Evolutionary conservation across 2,113 vertebrate species (phyloP), one percentile per base, ranked within the genome.

Genomic region (Lonchura striata): DNA sequence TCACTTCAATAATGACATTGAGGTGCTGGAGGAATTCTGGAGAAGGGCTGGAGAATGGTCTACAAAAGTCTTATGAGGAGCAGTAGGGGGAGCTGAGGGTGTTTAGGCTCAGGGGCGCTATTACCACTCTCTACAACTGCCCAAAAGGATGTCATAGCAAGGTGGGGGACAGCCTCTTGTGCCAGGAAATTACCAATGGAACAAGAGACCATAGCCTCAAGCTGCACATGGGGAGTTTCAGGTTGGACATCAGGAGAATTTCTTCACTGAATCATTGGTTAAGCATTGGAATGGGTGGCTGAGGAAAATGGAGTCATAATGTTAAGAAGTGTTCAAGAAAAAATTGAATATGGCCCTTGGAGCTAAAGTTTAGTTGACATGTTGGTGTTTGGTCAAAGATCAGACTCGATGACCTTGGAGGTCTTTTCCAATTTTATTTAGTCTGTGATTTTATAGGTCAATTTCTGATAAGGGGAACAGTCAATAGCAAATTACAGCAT

Each of bases 341-440:
- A 11, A 46, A 49, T 9, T 35, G 2, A 50, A 27, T 0, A 0
- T 56, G 35, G 17, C 27, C 30, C 4, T 37, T 23, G 52, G 21
- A 31, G 17, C 22, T 37, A 19, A 50, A 7, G 19, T 49, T 65
- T n/a, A 24, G 10, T 56, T 65, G 59, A 41, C 9, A 8, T 21
- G 14, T 15, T 49, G 31, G 9, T 49, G 31, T 56, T 35, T 42
- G 42, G 9, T 22, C 25, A 35, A 80, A 49, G 31, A 25, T 56
- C 33, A 31, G 25, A 37, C 25, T 31, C 35, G 64, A 12, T 27
- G 6, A 41, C 4, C 42, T 72, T 35, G 42, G 14, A 64, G 22
- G 5, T 57, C 25, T 65, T 72, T 81, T 72, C 27, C 31, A 57
- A 10, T 15, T 15, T 33, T 37, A 37, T 28, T 28, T 35, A 18